phyloP scores from a whole-genome alignment of 2,113 vertebrate species.

The Oplegnathus fasciatus region DNA sequence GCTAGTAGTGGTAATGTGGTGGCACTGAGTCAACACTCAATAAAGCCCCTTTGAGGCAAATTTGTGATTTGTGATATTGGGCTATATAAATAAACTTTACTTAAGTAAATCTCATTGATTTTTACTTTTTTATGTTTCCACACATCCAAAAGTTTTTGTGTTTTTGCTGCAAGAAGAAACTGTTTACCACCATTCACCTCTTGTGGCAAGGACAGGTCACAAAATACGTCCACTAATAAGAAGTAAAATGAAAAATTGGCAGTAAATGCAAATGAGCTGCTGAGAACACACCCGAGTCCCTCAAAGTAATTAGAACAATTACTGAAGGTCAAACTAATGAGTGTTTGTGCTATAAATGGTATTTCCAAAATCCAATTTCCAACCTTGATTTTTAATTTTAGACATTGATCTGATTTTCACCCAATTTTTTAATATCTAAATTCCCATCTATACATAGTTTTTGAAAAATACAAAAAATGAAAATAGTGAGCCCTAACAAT shows the following conservation, averaged over 20 bases:
- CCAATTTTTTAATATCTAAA: neutral
- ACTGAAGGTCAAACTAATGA: conserved; percentile 47
- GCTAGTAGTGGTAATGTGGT: neutral
- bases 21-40: neutral
- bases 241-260: conserved; percentile 40
- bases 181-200: conserved; percentile 7
- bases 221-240: conserved; percentile 24
- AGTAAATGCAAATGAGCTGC: conserved; percentile 49
- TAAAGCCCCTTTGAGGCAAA: no score
- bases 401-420: conserved; percentile 14
- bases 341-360: conserved; percentile 12
- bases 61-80: no score
- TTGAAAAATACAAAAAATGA: conserved; percentile 9
- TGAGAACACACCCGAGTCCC: conserved; percentile 41
- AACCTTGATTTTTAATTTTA: conserved; percentile 25
- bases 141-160: neutral
- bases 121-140: neutral
- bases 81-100: no score
- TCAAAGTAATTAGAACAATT: conserved; percentile 48
- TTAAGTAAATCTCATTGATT: neutral
- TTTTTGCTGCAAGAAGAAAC: conserved; percentile 12
- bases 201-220: conserved; percentile 51
- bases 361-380: conserved; percentile 26
- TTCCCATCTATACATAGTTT: neutral
- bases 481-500: conserved; percentile 10